Base-by-base conservation (phyloP, 2,888 invertebrate species). In the Standfussiana lucernea region DNA sequence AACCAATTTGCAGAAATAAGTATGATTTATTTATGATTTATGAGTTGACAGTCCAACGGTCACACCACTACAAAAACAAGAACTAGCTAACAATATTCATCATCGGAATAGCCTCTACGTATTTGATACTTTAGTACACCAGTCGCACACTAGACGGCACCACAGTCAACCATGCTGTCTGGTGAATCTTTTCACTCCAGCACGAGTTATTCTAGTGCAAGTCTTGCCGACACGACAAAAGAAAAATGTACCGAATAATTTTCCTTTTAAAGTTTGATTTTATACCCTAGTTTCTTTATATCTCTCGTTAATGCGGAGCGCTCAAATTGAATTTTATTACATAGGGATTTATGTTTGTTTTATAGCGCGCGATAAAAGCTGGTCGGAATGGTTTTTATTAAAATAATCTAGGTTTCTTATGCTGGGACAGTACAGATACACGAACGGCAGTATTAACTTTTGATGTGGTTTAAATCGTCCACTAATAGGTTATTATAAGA, bases 271-370 rank as follows among this genome's bases (percentile, higher is more conserved):
- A 80, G 71, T 83, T 77, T 71, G 68, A 75, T 78, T 85, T 85
- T 76, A 86, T 79, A 71, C 47, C 75, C 72, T 80, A 86, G 84
- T 79, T 80, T 72, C 73, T 76, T 77, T 79, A 84, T 78, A 79
- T 75, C 74, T 70, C 76, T 75, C 79, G 75, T 87, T 86, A 88
- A 87, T 88, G 67, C 80, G 76, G 86, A 70, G 77, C 71, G 88
- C 77, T 88, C 79, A 88, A 86, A 88, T 86, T 88, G 88, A 88
- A 88, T 87, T 88, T 88, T 88, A 88, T 88, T 88, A 77, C 85
- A 77, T 62, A 47, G 45, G 76, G 86, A 83, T 87, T 88, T 88
- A 88, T 84, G 82, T 84, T 71, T 82, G 85, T 86, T 88, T 88
- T 88, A 88, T 88, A 80, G 85, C 84, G 56, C 35, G 40, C 66